phyloP scores from a whole-genome alignment of 2,113 vertebrate species.

The Sylvia atricapilla region DNA sequence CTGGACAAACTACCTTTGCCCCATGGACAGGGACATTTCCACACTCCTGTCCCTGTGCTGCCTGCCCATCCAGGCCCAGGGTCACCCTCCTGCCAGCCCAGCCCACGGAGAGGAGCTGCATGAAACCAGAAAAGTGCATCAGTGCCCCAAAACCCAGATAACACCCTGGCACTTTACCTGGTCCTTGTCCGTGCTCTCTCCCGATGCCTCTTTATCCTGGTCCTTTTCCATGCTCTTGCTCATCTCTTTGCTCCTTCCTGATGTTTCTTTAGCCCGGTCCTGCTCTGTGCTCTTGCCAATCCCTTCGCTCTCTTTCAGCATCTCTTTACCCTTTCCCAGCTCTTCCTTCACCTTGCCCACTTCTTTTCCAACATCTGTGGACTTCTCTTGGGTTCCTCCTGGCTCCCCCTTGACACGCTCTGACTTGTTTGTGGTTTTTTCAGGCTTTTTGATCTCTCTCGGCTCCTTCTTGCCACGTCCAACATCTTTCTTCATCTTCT shows the following conservation, averaged over 20 bases:
- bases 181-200: neutral
- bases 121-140: neutral
- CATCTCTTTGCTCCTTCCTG: neutral
- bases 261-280: neutral
- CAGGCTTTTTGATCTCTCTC: neutral
- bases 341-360: constrained; percentile 5
- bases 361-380: constrained; percentile 31
- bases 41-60: neutral
- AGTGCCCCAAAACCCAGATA: accelerated
- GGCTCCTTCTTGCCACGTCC: neutral
- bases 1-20: neutral
- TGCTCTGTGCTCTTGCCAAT: neutral
- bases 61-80: accelerated
- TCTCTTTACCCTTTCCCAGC: neutral
- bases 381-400: neutral
- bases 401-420: neutral
- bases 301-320: neutral
- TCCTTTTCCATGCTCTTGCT: neutral
- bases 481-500: neutral
- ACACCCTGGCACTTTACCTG: constrained; percentile 29
- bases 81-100: accelerated
- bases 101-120: accelerated
- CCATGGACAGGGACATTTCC: accelerated
- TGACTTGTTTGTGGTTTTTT: neutral
- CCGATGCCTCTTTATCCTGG: neutral